Conservation (phyloP, 2,888 invertebrate species). For the Dolomedes plantarius region DNA sequence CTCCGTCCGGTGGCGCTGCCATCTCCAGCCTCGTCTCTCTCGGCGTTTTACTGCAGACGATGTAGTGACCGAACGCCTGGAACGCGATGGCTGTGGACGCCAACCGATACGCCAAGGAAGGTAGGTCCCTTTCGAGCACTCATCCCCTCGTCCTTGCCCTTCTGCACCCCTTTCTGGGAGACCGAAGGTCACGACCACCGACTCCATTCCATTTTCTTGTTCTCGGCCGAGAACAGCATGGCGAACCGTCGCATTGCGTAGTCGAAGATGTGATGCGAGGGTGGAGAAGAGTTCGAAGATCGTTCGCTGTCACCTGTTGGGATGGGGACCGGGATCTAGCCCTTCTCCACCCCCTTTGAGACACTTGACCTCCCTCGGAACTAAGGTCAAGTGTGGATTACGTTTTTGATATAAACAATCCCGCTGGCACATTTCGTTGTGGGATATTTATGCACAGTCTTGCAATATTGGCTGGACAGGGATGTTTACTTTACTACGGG, state of each 20-base stretch:
- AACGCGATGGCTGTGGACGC: constrained; percentile 67
- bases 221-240: not conserved
- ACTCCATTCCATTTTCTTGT: not conserved
- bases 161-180: not conserved
- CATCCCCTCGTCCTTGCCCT: not conserved
- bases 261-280: not conserved
- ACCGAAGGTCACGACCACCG: not conserved
- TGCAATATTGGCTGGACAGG: no score
- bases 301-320: constrained; percentile 57
- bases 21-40: constrained; percentile 18
- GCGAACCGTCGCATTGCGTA: constrained; percentile 56
- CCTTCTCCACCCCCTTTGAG: not conserved
- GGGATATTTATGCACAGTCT: no score
- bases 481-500: no score
- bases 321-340: constrained; percentile 25
- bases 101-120: constrained; percentile 66
- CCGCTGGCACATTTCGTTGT: no score
- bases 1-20: constrained; percentile 53
- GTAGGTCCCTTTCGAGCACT: constrained; percentile 25
- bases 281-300: not conserved
- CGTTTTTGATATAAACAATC: no score
- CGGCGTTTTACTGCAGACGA: constrained; percentile 50
- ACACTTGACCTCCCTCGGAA: constrained; percentile 39
- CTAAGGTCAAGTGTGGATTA: constrained; percentile 36
- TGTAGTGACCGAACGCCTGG: constrained; percentile 36